Evolutionary conservation across 2,888 invertebrate species (phyloP).

Genomic region (Epinotia nisella): DNA sequence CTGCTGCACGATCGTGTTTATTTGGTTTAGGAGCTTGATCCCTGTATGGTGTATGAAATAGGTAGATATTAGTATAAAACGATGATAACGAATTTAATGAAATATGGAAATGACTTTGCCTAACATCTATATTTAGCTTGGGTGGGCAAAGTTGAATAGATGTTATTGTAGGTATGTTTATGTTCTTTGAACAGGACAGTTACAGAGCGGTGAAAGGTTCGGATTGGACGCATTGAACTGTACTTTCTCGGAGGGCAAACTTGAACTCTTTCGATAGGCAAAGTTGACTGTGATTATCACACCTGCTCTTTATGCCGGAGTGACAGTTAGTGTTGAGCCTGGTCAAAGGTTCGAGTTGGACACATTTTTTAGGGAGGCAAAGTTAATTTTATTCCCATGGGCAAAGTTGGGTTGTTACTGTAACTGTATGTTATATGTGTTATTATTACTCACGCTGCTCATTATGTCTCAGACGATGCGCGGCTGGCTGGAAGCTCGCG

Average conservation of each 20-base stretch:
- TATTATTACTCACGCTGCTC: slow-evolving; percentile 69
- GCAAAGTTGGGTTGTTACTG: background rate
- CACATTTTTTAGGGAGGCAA: too few species aligned
- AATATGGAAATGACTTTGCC: too few species aligned
- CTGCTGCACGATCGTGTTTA: slow-evolving; percentile 78
- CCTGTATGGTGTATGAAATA: slow-evolving; percentile 57
- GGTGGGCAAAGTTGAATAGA: background rate
- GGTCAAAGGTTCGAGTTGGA: too few species aligned
- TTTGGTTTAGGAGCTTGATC: slow-evolving; percentile 76
- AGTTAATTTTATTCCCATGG: background rate
- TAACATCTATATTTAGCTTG: too few species aligned
- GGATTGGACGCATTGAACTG: too few species aligned
- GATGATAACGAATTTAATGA: too few species aligned
- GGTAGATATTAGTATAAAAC: too few species aligned
- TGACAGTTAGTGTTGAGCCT: too few species aligned
- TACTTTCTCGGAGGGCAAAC: background rate
- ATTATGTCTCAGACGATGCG: slow-evolving; percentile 71
- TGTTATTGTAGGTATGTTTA: too few species aligned
- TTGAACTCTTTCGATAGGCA: background rate
- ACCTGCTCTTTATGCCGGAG: too few species aligned
- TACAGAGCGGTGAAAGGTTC: too few species aligned
- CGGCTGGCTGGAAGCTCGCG: slow-evolving; percentile 68
- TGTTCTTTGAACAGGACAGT: too few species aligned
- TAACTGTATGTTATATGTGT: slow-evolving; percentile 51
- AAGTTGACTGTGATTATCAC: background rate